Base-by-base conservation (phyloP, 2,888 invertebrate genomes). In the Fragum fragum region DNA sequence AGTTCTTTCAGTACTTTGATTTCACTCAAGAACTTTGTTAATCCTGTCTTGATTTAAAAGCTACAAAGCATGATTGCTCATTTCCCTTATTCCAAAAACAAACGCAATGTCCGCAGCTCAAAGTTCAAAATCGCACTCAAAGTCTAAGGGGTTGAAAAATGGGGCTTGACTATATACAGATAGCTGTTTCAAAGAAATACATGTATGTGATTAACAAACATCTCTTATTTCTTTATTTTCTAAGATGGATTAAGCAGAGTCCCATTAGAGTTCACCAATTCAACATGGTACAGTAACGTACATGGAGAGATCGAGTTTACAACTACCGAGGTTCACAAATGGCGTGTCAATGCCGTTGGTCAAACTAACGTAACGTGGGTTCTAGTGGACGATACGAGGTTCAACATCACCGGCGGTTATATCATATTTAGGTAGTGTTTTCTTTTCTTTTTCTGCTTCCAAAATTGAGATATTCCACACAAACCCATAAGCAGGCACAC, bases 201-300 rank as follows among this genome's bases (percentile, higher is more conserved):
- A 21, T 63, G 32, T 26, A 63, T 29, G 63, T 36, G 32, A 63
- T 39, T 39, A 39, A 39, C 39, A 9, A 9, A 39, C 7, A 39
- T 6, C 14, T 39, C 7, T 39, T 39, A 39, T 47, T 18, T 21
- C 32, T 36, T 9, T 36, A 6, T 32, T 32, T n/a, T 6, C 32
- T 42, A 18, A 5, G 66, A 39, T 16, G 28, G 42, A 6, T 66
- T 42, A 6, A 81, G 78, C 36, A 76, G 36, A 5, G 79, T 73
- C 39, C 85, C 85, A 1, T 1, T 73, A n/a, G 63, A 53, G 14
- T 81, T 85, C 52, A 29, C 36, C 3, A 71, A 76, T 28, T 61
- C 42, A n/a, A 76, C 81, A 26, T 85, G 81, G 79, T 74, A 55
- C 14, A 81, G 79, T 61, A 85, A 74, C 26, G 39, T 59, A 16